Base-by-base conservation (phyloP, 2,113 vertebrate species). In the Carassius auratus region DNA sequence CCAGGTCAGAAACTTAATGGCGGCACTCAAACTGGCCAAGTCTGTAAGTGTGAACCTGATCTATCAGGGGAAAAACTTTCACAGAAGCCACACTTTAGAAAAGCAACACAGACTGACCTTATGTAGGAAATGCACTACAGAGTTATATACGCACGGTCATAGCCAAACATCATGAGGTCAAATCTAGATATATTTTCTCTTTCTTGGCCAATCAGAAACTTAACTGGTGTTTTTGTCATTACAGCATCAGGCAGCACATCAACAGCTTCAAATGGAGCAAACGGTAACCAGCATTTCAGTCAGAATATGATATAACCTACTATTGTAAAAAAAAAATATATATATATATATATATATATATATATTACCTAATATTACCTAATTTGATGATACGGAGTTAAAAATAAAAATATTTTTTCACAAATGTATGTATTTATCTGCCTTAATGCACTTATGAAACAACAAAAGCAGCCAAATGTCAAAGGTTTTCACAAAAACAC, bases 1-100 rank as follows among this genome's bases (percentile, higher is more conserved):
- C 50, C 82, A 91, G 90, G 90, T 74, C 87, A 85, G 33, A 91
- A 89, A 69, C 77, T 86, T 42, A 91, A 88, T 84, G 90, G 84
- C 48, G 77, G 85, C 26, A 45, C 66, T 38, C 88, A 88, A 61
- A 74, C 85, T 36, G 81, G 84, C 76, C 62, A 73, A 84, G 84
- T 74, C 48, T 79, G 90, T 91, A 83, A 87, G 88, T 69, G 38
- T 57, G 10, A 76, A 23, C 79, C 33, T 64, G 83, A 75, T 50
- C 50, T 71, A 76, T 78, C 82, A 69, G 52, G 77, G 68, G 50
- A 42, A 68, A 84, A 71, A 19, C 48, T 69, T 85, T 73, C 52
- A 61, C 36, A 59, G 71, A 74, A 87, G 30, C 2, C 52, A 9
- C 26, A 78, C 79, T 68, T 36, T 59, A n/a, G 55, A 61, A 73